A percentile compares a stretch with the other conserved stretches of the same genome.
These are phyloP conservation scores for Ctenochaetus hawaiiensis DNA, from an alignment of 2,797 vertebrate species.

Conservation along the genomic window DNA sequence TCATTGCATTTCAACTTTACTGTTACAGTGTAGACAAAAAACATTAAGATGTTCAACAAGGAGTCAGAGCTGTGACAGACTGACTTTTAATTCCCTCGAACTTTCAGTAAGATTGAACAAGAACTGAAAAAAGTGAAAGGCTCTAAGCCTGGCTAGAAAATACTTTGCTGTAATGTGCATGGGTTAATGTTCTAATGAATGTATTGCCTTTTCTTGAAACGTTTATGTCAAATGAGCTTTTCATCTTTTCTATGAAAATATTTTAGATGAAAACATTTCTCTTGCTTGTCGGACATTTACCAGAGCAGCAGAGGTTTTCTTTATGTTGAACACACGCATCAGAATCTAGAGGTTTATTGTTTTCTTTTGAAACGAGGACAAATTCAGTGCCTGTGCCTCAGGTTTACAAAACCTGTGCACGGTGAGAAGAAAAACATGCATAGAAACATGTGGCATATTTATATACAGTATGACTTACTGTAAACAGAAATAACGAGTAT, in stretches of 20 bases:
- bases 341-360: slow-evolving; percentile 22
- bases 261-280: slow-evolving; percentile 53
- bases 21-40: slow-evolving; percentile 13
- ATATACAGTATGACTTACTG: slow-evolving; percentile 69
- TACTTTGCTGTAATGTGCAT: slow-evolving; percentile 61
- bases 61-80: slow-evolving; percentile 15
- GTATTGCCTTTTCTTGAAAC: slow-evolving; percentile 63
- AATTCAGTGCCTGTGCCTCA: slow-evolving; percentile 67
- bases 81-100: slow-evolving; percentile 32
- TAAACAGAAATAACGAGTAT: slow-evolving; percentile 50
- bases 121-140: slow-evolving; percentile 13
- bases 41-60: slow-evolving; percentile 23
- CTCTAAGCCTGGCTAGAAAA: slow-evolving; percentile 28
- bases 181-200: slow-evolving; percentile 67
- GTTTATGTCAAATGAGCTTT: slow-evolving; percentile 52
- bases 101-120: slow-evolving; percentile 24
- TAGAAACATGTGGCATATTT: slow-evolving; percentile 46
- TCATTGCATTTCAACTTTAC: slow-evolving; percentile 46
- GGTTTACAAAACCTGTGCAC: slow-evolving; percentile 50
- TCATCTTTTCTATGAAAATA: slow-evolving; percentile 60
- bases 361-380: slow-evolving; percentile 39
- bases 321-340: slow-evolving; percentile 15
- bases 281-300: slow-evolving; percentile 53
- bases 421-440: slow-evolving; percentile 42
- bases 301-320: slow-evolving; percentile 43